Percentiles rank a stretch among this genome's conserved stretches.
These are phyloP conservation scores for Apamea sordens DNA, from an alignment of 2,888 invertebrate species.

Conservation along the genomic window DNA sequence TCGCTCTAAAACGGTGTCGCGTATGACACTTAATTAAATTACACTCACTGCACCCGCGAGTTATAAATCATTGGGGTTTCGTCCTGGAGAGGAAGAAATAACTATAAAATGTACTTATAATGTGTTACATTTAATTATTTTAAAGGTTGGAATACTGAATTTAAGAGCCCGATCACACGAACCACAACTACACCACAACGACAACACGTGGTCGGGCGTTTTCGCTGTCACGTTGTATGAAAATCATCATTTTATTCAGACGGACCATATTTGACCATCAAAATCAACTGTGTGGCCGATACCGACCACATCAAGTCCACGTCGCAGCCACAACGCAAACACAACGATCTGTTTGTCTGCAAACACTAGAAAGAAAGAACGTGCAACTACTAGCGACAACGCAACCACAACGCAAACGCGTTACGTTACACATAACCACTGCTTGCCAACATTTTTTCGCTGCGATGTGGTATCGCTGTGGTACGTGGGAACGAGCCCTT, in stretches of 20 bases:
- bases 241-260: neutral
- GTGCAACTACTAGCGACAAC: neutral
- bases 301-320: neutral
- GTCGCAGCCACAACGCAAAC: neutral
- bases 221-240: neutral
- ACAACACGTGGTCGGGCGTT: neutral
- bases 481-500: neutral
- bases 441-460: neutral
- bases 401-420: neutral
- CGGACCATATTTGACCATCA: neutral
- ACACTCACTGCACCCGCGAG: slow-evolving; percentile 43
- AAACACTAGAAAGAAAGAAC: neutral
- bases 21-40: slow-evolving; percentile 68
- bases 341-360: neutral
- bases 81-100: slow-evolving; percentile 15
- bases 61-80: slow-evolving; percentile 48
- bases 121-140: neutral
- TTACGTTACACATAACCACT: neutral
- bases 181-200: neutral
- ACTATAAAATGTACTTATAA: slow-evolving; percentile 14
- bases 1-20: slow-evolving; percentile 36
- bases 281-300: neutral
- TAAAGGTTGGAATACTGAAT: neutral
- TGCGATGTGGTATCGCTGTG: neutral
- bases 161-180: neutral